Base-by-base conservation (phyloP, 2,888 invertebrate species). In the Pelosia muscerda region DNA sequence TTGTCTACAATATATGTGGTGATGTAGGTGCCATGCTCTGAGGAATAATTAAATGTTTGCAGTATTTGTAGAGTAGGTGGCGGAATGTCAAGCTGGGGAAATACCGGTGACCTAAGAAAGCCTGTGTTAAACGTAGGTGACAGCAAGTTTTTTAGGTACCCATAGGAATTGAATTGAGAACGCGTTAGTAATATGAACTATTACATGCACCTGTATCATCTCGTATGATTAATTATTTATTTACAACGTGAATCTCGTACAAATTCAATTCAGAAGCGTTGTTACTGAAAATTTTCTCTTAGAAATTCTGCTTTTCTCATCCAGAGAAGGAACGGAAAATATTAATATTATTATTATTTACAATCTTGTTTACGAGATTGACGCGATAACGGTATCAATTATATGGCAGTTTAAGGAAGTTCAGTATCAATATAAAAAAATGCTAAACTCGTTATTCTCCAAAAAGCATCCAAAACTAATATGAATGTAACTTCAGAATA, bases 401-500 rank as follows among this genome's bases (percentile, higher is more conserved):
- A n/a, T n/a, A n/a, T n/a, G n/a, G n/a, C n/a, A n/a, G n/a, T n/a
- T n/a, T n/a, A n/a, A n/a, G n/a, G n/a, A n/a, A n/a, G n/a, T n/a
- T n/a, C n/a, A n/a, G n/a, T n/a, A 31, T 31, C 31, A 31, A 31
- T 31, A 31, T 9, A 31, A 31, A 31, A 31, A 31, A 6, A 31
- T 31, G 1, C 1, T 9, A 31, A 31, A 31, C 31, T 9, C 31
- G 31, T 31, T 3, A 6, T 31, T 8, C 4, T n/a, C n/a, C n/a
- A n/a, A n/a, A n/a, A n/a, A n/a, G n/a, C n/a, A n/a, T n/a, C n/a
- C n/a, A n/a, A n/a, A n/a, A n/a, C n/a, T n/a, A n/a, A n/a, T 23
- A 25, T 38, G 34, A 55, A 66, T 55, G 54, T 61, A 42, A 59
- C 53, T 60, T 56, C 61, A 66, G 58, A 74, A 72, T 67, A 68